Base-by-base conservation (phyloP, 2,888 invertebrate genomes). In the Patella pellucida region DNA sequence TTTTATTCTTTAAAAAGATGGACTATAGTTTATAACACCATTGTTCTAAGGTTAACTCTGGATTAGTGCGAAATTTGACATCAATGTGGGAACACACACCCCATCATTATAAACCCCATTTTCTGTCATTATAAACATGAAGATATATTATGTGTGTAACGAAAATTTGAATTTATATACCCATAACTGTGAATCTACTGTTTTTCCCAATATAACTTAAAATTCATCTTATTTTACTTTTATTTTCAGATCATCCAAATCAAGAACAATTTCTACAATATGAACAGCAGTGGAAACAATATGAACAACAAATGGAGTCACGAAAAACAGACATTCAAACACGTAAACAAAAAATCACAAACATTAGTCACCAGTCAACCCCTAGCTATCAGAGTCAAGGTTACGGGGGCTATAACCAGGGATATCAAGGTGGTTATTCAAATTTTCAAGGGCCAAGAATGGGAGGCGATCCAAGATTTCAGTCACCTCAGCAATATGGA, bases 271-370 rank as follows among this genome's bases (percentile, higher is more conserved):
- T 87, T 82, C 80, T 84, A 9, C 94, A 91, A 86, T 97, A 97
- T 91, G 96, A 97, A 91, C 94, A 95, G 73, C 96, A 96, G 90
- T 97, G 97, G 94, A 95, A 96, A 87, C 93, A 94, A 56, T 96
- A 90, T 79, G 90, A 90, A 78, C 81, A 84, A 72, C 89, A 90
- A 79, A 90, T 90, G 90, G 89, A 88, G 41, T 81, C 82, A 11
- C 86, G 88, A 74, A 85, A 85, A 31, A 75, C 76, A 15, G 86
- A 86, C 67, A 86, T 90, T 12, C 71, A 79, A 14, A 78, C 75
- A 54, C 81, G 88, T 67, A 90, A 88, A 73, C 70, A 82, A 52
- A 80, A 81, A 27, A 54, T 81, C 5, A 71, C 23, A 74, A 82
- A 31, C 77, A 82, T 75, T 76, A 84, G 74, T 79, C 69, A 74